Percentiles rank a stretch among this genome's conserved stretches.
Conservation (phyloP, 1,140 invertebrate species). For the Lepidotrigona ventralis region DNA sequence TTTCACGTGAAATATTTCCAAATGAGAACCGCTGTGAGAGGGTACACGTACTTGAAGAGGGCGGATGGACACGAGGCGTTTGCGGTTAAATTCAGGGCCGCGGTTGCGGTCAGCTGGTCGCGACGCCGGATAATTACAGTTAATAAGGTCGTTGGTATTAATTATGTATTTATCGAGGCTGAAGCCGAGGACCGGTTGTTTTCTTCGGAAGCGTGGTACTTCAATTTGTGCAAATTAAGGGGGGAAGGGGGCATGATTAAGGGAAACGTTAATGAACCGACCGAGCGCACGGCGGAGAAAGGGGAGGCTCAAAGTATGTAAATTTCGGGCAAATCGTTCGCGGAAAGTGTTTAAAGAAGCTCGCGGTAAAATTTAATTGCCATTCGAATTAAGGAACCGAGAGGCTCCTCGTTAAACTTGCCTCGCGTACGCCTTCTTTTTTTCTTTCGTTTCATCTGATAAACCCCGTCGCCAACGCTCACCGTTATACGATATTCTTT, state of each 20-base stretch:
- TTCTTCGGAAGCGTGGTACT: background rate
- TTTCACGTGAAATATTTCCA: background rate
- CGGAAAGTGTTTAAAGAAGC: constrained; percentile 12
- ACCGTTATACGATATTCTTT: background rate
- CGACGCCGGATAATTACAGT: constrained; percentile 46
- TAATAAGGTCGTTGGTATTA: constrained; percentile 47
- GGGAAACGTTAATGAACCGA: constrained; percentile 24
- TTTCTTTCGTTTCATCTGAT: background rate
- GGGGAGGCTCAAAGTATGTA: constrained; percentile 25
- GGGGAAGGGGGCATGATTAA: constrained; percentile 8
- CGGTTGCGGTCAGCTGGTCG: background rate
- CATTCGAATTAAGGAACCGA: background rate
- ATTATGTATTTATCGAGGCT: constrained; percentile 46
- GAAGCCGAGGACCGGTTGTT: background rate
- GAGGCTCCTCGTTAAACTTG: background rate
- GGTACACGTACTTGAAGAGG: constrained; percentile 30
- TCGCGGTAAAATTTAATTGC: constrained; percentile 36
- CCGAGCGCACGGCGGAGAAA: too few relatives aligned
- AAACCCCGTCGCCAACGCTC: background rate
- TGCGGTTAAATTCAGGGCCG: constrained; percentile 34
- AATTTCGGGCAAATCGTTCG: constrained; percentile 30
- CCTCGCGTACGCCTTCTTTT: background rate
- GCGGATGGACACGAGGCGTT: constrained; percentile 2
- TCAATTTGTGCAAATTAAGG: constrained; percentile 39
- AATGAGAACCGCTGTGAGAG: constrained; percentile 23